A percentile compares a stretch with the other conserved stretches of the same genome.
These are phyloP conservation scores for Phyto melanocephala DNA, from an alignment of 2,888 invertebrate species.

Conservation along the genomic window DNA sequence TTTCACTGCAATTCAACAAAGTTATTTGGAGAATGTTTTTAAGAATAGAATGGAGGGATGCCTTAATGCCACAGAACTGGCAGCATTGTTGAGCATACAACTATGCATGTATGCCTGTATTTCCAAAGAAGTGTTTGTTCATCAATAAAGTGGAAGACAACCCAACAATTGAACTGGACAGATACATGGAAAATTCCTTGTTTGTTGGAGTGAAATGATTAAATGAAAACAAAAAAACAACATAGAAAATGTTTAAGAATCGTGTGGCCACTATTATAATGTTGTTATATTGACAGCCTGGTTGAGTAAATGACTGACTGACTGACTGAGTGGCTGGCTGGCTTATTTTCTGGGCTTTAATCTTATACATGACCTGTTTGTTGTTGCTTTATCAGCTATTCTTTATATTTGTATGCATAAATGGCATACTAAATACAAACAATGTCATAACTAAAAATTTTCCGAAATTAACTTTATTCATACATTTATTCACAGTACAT, in stretches of 20 bases:
- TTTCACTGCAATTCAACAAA: conserved; percentile 14
- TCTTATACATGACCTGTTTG: conserved; percentile 43
- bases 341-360: conserved; percentile 20
- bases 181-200: neutral
- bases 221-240: neutral
- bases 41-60: neutral
- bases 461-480: no score
- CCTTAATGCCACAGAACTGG: neutral
- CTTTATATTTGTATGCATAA: neutral
- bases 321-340: conserved; percentile 6
- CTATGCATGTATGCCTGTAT: neutral
- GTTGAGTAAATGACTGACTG: conserved; percentile 21
- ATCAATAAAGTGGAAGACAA: conserved; percentile 22
- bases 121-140: conserved; percentile 29
- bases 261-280: conserved; percentile 48
- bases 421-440: no score
- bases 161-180: neutral
- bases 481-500: no score
- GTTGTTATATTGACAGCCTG: conserved; percentile 48
- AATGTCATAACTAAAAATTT: no score
- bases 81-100: conserved; percentile 16
- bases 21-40: conserved; percentile 23
- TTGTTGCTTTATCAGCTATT: conserved; percentile 21
- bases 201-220: neutral
- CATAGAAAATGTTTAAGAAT: conserved; percentile 15